These are phyloP conservation scores for Grammomys surdaster DNA, from an alignment of 2,113 vertebrate genomes.

Conservation along the genomic window DNA sequence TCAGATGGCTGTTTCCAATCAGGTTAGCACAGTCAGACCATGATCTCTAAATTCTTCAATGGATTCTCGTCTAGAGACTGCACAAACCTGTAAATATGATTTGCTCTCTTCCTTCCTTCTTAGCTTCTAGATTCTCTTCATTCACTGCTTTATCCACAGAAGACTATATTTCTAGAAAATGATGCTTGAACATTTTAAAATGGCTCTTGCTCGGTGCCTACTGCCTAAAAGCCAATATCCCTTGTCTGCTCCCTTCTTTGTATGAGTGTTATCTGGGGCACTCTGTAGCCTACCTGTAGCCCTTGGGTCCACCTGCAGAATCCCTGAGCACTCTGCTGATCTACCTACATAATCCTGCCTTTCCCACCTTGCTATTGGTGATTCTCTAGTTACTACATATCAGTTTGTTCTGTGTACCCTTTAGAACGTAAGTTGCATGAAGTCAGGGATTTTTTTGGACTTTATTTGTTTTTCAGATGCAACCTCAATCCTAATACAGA, in stretches of 20 bases:
- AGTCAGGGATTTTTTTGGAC: background rate
- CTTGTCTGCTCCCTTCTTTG: background rate
- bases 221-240: background rate
- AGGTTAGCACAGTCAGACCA: background rate
- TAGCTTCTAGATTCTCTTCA: background rate
- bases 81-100: background rate
- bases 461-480: background rate
- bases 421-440: constrained; percentile 4
- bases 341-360: background rate
- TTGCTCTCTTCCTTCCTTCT: background rate
- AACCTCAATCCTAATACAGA: background rate
- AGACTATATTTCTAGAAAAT: background rate
- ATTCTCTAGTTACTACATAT: background rate
- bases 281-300: background rate
- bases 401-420: background rate
- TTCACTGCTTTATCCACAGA: background rate
- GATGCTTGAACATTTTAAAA: background rate
- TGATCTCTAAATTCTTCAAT: background rate
- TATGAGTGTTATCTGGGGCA: background rate
- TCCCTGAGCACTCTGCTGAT: background rate
- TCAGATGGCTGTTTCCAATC: background rate
- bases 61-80: background rate
- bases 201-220: background rate
- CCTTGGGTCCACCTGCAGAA: background rate
- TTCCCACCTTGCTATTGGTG: background rate